phyloP scores from a whole-genome alignment of 2,797 vertebrate genomes.

The Centroberyx gerrardi region DNA sequence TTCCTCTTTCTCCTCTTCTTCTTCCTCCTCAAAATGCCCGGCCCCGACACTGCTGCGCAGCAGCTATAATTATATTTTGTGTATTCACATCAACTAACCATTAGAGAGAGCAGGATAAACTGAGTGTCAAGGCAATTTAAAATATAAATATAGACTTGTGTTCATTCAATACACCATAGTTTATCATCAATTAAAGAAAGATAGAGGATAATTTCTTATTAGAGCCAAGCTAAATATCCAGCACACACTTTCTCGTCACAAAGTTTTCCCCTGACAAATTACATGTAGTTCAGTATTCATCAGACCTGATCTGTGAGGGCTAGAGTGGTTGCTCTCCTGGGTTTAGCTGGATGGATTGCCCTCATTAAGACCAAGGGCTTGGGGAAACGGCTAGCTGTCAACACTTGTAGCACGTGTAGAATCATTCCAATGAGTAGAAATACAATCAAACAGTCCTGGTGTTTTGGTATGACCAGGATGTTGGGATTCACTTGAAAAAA shows the following conservation, averaged over 20 bases:
- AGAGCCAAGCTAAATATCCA: not conserved
- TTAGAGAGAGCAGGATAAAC: constrained; percentile 1
- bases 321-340: not conserved
- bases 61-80: not conserved
- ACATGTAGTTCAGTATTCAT: not conserved
- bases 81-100: constrained; percentile 19
- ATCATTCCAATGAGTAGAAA: constrained; percentile 6
- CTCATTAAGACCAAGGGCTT: constrained; percentile 6
- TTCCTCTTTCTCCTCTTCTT: no score
- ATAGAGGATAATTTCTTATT: not conserved
- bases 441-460: not conserved
- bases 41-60: no score
- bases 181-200: constrained; percentile 15
- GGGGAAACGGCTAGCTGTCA: not conserved
- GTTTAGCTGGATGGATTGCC: not conserved
- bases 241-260: not conserved
- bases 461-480: not conserved
- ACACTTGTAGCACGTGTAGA: not conserved
- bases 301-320: not conserved
- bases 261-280: constrained; percentile 9
- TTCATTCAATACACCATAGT: constrained; percentile 1
- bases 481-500: not conserved
- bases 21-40: no score
- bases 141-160: constrained; percentile 27
- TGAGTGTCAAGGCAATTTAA: not conserved